Base-by-base conservation (phyloP, 2,113 vertebrate species). In the Channa argus region DNA sequence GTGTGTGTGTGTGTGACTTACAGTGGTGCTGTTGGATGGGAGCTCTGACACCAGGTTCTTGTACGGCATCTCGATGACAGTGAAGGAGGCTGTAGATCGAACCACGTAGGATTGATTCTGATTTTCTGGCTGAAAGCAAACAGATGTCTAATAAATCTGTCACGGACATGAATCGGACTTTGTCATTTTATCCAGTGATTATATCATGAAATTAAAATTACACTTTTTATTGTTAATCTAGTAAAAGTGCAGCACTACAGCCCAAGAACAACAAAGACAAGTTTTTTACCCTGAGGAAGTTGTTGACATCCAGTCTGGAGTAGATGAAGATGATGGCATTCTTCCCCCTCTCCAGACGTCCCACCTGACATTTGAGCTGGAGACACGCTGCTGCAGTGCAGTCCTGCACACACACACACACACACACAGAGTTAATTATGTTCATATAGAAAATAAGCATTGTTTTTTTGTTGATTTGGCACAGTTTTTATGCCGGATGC, bases 11-110 rank as follows among this genome's bases (percentile, higher is more conserved):
- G 7, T 54, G 52, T 1, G n/a, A 89, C 96, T 95, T 90, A 99
- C 98, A 5, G 95, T 89, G 43, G 97, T 98, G 24, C 92, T 95
- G 82, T 98, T 98, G 36, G 94, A 91, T 12, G 98, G 95, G 6
- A 97, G 93, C 70, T 97, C 96, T 33, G 93, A 91, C 3, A 74
- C 83, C 83, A 98, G 93, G 62, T 97, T 98, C 91, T 97, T 98
- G 61, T 99, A 99, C 0, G 98, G 98, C 89, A 98, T 97, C 89
- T 98, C 96, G 13, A 98, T 96, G 69, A 99, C 97, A 3, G 2
- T 96, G 93, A 98, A 99, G 3, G 96, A 94, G 15, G 96, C 98
- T 0, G 94, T 95, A 0, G 98, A 97, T 58, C 93, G 96, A 44
- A 98, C 90, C 64, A 92, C 89, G 34, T 97, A 99, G 0, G 98